phyloP scores from a whole-genome alignment of 2,888 invertebrate species.

The Steinernema scapterisci region DNA sequence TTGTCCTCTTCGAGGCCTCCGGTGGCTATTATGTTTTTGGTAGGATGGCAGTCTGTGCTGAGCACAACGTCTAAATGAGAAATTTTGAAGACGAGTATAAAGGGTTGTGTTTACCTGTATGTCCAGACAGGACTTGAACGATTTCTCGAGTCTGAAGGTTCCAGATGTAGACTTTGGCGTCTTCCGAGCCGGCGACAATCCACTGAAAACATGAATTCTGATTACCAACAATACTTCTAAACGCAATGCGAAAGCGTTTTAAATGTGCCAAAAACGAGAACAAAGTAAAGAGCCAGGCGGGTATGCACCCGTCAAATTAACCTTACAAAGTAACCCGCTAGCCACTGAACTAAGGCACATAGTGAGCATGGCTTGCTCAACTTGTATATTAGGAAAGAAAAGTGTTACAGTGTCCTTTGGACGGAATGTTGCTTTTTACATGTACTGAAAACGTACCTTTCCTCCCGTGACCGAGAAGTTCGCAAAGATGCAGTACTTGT shows the following conservation, averaged over 20 bases:
- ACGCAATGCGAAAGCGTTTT: no score
- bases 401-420: no score
- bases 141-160: slow-evolving; percentile 99
- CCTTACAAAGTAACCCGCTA: no score
- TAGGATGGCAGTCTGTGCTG: slow-evolving; percentile 98
- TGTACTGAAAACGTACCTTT: slow-evolving; percentile 75
- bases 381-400: no score
- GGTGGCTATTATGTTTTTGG: slow-evolving; percentile 98
- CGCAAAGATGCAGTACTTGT: slow-evolving; percentile 99
- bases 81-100: background rate
- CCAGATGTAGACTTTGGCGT: slow-evolving; percentile 98
- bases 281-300: no score
- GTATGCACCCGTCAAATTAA: no score
- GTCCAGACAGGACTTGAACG: slow-evolving; percentile 94
- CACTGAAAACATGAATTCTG: slow-evolving; percentile 76
- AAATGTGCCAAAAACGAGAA: no score
- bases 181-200: slow-evolving; percentile 99
- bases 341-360: no score
- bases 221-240: no score
- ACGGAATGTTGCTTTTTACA: background rate
- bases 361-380: no score
- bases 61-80: slow-evolving; percentile 79
- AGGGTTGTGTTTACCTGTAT: slow-evolving; percentile 77
- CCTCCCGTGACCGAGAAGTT: slow-evolving; percentile 99
- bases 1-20: slow-evolving; percentile 97